Percentiles rank a stretch among this genome's conserved stretches.
phyloP scores from a whole-genome alignment of 1,140 invertebrate genomes.

The Hycleus cichorii region DNA sequence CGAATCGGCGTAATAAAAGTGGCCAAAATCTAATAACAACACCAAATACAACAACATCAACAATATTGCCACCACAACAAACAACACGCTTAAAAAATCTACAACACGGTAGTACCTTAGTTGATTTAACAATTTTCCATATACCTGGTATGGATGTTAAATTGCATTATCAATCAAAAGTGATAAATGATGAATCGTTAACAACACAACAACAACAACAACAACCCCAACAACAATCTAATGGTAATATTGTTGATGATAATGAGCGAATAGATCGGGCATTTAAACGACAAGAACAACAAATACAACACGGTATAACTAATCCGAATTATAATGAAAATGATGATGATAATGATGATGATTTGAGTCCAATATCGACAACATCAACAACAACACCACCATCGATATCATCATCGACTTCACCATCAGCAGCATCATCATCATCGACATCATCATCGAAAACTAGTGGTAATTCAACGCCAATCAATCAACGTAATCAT shows the following conservation, averaged over 20 bases:
- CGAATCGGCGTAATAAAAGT: slow-evolving; percentile 41
- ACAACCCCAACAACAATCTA: not conserved
- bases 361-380: too few relatives aligned
- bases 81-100: not conserved
- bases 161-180: slow-evolving; percentile 85
- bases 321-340: slow-evolving; percentile 37
- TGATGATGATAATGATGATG: not conserved
- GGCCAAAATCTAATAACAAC: not conserved
- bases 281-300: slow-evolving; percentile 35
- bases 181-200: slow-evolving; percentile 12
- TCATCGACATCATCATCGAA: slow-evolving; percentile 1
- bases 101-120: slow-evolving; percentile 47
- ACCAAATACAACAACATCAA: too few relatives aligned
- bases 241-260: slow-evolving; percentile 22
- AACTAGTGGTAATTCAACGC: slow-evolving; percentile 24
- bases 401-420: not conserved
- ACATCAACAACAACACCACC: not conserved
- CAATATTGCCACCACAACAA: slow-evolving; percentile 9
- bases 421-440: not conserved
- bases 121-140: slow-evolving; percentile 86
- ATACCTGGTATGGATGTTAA: slow-evolving; percentile 93
- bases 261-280: slow-evolving; percentile 36
- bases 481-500: not conserved
- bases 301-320: slow-evolving; percentile 30
- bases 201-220: too few relatives aligned